These are phyloP conservation scores for Psittacula echo DNA, from an alignment of 2,797 vertebrate species.

Conservation along the genomic window DNA sequence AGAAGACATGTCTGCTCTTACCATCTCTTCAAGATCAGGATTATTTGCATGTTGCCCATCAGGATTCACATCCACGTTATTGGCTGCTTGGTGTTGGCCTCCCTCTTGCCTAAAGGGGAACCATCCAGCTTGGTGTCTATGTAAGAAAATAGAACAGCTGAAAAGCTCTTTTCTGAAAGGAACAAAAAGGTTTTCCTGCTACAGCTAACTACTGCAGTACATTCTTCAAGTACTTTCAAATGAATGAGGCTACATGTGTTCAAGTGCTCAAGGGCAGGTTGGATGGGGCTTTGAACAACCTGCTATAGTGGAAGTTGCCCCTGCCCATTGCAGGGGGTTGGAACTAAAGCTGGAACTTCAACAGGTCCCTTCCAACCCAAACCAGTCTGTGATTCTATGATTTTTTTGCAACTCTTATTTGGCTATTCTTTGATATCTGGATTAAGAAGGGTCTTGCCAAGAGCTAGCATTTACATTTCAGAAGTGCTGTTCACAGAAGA, in stretches of 20 bases:
- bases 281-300: background rate
- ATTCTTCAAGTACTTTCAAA: background rate
- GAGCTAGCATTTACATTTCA: background rate
- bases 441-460: background rate
- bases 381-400: background rate
- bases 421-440: background rate
- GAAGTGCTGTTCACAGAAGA: background rate
- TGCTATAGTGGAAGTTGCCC: background rate
- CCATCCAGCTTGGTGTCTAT: slow-evolving; percentile 94
- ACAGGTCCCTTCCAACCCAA: background rate
- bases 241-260: background rate
- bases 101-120: slow-evolving; percentile 93
- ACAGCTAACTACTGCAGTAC: background rate
- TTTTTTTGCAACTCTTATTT: background rate
- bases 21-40: slow-evolving; percentile 91
- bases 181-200: background rate
- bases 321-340: background rate
- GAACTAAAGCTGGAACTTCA: background rate
- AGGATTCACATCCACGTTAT: slow-evolving; percentile 81
- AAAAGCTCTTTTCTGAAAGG: slow-evolving; percentile 1
- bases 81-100: slow-evolving; percentile 81
- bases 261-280: background rate
- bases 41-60: slow-evolving; percentile 83
- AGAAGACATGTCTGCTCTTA: background rate
- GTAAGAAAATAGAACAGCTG: slow-evolving; percentile 46